Percentiles rank a stretch among this genome's conserved stretches.
Evolutionary conservation across 2,797 vertebrate species (phyloP).

Genomic region (Aplochiton taeniatus): DNA sequence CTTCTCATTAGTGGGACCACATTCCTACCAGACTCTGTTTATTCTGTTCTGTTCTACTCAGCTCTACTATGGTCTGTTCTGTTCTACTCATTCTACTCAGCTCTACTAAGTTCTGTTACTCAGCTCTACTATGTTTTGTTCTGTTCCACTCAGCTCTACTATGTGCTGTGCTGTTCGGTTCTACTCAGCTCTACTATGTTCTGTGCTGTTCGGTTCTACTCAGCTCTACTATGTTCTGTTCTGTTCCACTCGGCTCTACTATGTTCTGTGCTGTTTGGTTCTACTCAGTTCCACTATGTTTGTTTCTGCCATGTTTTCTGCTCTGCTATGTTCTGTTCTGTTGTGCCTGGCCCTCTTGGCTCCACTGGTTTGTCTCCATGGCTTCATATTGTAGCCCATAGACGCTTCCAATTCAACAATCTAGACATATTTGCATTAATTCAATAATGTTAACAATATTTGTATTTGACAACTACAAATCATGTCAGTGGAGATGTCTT

Average conservation of each 20-base stretch:
- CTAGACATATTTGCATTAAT: no score
- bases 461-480: no score
- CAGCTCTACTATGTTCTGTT: neutral
- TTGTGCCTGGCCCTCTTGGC: neutral
- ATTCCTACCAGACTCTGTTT: slow-evolving; percentile 14
- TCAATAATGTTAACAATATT: no score
- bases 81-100: neutral
- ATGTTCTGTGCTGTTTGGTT: neutral
- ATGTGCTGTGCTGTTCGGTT: neutral
- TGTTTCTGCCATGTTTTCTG: neutral
- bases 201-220: neutral
- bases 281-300: neutral
- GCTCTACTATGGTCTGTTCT: neutral
- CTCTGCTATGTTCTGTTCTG: neutral
- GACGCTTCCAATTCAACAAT: no score
- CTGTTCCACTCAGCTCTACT: neutral
- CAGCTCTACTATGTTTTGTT: neutral
- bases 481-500: no score
- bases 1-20: slow-evolving; percentile 9
- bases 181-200: neutral
- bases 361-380: neutral
- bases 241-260: neutral
- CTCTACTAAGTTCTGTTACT: neutral
- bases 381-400: no score
- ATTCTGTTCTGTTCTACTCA: neutral